Base-by-base conservation (phyloP, 2,797 vertebrate species). In the Rallus crepitans region DNA sequence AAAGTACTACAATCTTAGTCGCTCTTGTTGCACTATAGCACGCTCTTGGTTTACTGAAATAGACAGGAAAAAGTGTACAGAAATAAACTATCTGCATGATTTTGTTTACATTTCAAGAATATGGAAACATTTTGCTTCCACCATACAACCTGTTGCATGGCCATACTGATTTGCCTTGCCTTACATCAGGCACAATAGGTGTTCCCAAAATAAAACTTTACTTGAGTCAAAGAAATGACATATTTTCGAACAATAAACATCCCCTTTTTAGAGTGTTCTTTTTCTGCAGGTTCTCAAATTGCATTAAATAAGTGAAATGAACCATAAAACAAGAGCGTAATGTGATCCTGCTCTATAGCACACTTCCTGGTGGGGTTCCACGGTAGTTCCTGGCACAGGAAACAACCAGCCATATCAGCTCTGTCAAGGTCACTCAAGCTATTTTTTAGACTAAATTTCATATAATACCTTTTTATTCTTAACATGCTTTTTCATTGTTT, bases 291-390 rank as follows among this genome's bases (percentile, higher is more conserved):
- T 98, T 98, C 97, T 98, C 97, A 23, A 91, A 96, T 97, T 97
- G 95, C 98, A 98, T 98, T 98, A 98, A 98, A 95, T 97, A 98
- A 94, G 94, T 98, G 97, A 98, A 98, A 98, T 98, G 98, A 98
- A 97, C 97, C 97, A 97, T 97, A 97, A 98, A 98, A 98, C 93
- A 95, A 98, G 97, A 87, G 78, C 97, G 98, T 98, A 98, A 98
- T 97, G 96, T 63, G 98, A 98, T 97, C 97, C 88, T 53, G 60
- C 91, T 97, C 94, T 93, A 96, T 84, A 97, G 93, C 96, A 97
- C 95, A 96, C 96, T 98, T 98, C 97, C 97, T 98, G 97, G 96
- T 97, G 96, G 97, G 97, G 69, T 95, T 93, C 96, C 97, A 98
- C 92, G 50, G 97, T 98, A 97, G 97, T 97, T 98, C 98, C 98